Percentiles rank a stretch among this genome's conserved stretches.
Conservation (phyloP, 2,113 vertebrate genomes). For the Hippoglossus stenolepis region DNA sequence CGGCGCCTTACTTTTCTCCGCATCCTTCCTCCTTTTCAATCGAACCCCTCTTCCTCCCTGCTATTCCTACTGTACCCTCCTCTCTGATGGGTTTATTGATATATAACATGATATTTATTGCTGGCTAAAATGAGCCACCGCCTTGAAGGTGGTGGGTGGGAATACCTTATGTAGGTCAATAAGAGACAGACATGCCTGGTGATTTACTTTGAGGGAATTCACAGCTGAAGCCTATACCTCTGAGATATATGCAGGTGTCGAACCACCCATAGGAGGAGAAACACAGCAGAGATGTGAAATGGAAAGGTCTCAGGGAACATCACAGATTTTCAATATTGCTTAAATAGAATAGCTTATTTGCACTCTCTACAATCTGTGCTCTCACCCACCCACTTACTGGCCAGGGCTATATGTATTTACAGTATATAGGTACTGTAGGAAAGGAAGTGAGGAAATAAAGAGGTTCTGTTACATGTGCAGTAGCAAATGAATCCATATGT, state of each 20-base stretch:
- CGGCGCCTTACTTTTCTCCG: conserved; percentile 52
- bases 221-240: conserved; percentile 53
- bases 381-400: conserved; percentile 50
- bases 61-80: conserved; percentile 41
- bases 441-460: conserved; percentile 37
- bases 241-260: conserved; percentile 54
- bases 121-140: conserved; percentile 69
- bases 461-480: conserved; percentile 22
- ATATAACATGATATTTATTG: conserved; percentile 81
- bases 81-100: conserved; percentile 77
- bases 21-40: conserved; percentile 53
- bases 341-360: conserved; percentile 50
- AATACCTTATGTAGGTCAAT: conserved; percentile 78
- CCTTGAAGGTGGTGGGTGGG: conserved; percentile 64
- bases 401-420: conserved; percentile 36
- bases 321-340: conserved; percentile 59
- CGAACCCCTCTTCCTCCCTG: conserved; percentile 45
- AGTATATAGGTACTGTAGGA: conserved; percentile 28
- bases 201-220: conserved; percentile 73
- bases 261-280: conserved; percentile 44
- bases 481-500: conserved; percentile 46
- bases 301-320: conserved; percentile 57
- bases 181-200: conserved; percentile 64
- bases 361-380: conserved; percentile 30
- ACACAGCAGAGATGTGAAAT: conserved; percentile 52